Evolutionary conservation across 2,888 invertebrate genomes (phyloP), one percentile per base, ranked within the genome.

Genomic region (Tridacna gigas): DNA sequence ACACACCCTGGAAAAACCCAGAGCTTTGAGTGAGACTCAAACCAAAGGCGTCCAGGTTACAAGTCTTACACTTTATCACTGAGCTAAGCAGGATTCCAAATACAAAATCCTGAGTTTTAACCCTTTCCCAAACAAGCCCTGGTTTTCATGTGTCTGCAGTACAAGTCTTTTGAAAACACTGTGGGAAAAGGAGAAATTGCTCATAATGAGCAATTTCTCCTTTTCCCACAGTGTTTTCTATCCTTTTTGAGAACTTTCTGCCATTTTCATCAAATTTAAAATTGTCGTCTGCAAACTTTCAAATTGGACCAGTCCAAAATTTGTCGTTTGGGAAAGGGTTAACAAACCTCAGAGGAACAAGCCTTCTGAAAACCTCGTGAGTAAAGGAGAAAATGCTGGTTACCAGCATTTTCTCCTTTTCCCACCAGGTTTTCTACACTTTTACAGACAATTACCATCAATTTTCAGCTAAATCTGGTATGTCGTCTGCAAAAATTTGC

Each of bases 171-270:
- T n/a, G n/a, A n/a, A n/a, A n/a, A n/a, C n/a, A n/a, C n/a, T n/a
- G 15, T 20, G 66, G 66, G 5, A 11, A 66, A 22, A 12, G 25
- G 28, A 25, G 11, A 66, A 28, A 15, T 26, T 15, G 11, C 28
- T 9, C 25, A 66, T 25, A 66, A 66, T 15, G 11, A 66, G 66
- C 37, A 66, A 66, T 66, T 26, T 28, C 25, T 28, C 66, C 25
- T 66, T 66, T 66, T 66, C 26, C 37, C 20, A 26, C 66, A 66
- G 20, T 66, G 20, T 28, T 66, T 66, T 26, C 25, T 66, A 12
- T 12, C 5, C 15, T 25, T 12, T 28, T 25, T 25, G 15, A 28
- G 11, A 66, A 20, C 20, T 28, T 66, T 22, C 25, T 28, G 26
- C 22, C 12, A n/a, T 63, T 63, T n/a, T 22, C n/a, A n/a, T 63